phyloP scores from a whole-genome alignment of 2,888 invertebrate genomes.

The Phengaris alcon region DNA sequence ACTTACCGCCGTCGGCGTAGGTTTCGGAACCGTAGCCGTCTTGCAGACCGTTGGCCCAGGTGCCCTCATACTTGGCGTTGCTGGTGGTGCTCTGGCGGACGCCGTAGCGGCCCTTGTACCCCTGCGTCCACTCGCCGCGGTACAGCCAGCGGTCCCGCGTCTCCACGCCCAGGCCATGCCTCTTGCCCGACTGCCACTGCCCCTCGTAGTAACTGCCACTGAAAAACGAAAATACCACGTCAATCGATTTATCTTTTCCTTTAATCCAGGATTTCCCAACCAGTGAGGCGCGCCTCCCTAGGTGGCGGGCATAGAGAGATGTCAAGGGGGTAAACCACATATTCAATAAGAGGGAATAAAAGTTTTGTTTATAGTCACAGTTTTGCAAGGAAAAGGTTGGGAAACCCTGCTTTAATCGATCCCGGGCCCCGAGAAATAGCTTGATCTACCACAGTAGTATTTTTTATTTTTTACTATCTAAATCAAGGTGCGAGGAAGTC shows the following conservation, averaged over 20 bases:
- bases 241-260: background rate
- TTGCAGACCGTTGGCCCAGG: constrained; percentile 99
- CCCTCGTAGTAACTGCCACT: constrained; percentile 98
- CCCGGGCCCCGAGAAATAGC: too few species aligned
- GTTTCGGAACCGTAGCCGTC: constrained; percentile 99
- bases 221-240: constrained; percentile 51
- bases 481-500: too few species aligned
- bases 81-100: constrained; percentile 97
- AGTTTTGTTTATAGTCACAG: too few species aligned
- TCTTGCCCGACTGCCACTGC: constrained; percentile 99
- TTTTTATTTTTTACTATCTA: too few species aligned
- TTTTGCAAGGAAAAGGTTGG: too few species aligned
- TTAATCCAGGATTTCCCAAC: too few species aligned
- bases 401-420: too few species aligned
- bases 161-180: constrained; percentile 98
- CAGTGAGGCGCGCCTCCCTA: too few species aligned
- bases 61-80: constrained; percentile 97
- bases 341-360: too few species aligned
- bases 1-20: constrained; percentile 98
- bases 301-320: too few species aligned
- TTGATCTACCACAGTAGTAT: too few species aligned
- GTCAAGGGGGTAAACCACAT: too few species aligned
- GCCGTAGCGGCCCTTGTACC: constrained; percentile 99
- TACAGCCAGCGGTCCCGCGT: constrained; percentile 98
- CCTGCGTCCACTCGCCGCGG: constrained; percentile 99